phyloP scores from a whole-genome alignment of 1,140 invertebrate genomes.

The Microplitis demolitor region DNA sequence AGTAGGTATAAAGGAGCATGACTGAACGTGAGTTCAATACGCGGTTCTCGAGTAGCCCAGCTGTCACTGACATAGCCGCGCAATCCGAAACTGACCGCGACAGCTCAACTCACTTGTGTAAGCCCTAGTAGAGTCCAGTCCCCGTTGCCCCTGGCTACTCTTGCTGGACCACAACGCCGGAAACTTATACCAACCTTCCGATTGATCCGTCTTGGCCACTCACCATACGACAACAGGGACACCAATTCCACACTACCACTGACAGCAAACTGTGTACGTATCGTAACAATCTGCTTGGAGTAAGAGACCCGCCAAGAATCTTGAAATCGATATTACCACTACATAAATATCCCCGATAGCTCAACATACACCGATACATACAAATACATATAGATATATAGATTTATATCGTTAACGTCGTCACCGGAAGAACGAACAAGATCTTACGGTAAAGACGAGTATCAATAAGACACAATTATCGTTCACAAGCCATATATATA shows the following conservation, averaged over 20 bases:
- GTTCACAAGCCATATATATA: not conserved
- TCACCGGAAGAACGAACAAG: constrained; percentile 13
- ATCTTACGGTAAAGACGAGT: not conserved
- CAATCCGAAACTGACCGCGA: constrained; percentile 62
- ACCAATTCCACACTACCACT: too few relatives aligned
- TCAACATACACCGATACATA: not conserved
- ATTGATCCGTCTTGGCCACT: constrained; percentile 61
- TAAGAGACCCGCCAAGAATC: not conserved
- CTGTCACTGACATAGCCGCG: constrained; percentile 57
- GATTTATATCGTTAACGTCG: not conserved
- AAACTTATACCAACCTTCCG: constrained; percentile 45
- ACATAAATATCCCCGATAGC: not conserved
- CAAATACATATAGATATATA: not conserved
- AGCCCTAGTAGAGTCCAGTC: too few relatives aligned
- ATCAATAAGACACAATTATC: constrained; percentile 18
- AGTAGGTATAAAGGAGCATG: constrained; percentile 60
- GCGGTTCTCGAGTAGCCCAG: constrained; percentile 52
- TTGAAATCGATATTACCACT: not conserved
- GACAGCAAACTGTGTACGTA: not conserved
- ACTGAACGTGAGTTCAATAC: constrained; percentile 60
- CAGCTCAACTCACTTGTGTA: constrained; percentile 47
- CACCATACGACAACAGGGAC: constrained; percentile 53
- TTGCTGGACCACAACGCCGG: constrained; percentile 37
- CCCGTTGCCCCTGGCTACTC: constrained; percentile 25
- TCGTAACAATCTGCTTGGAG: not conserved